A percentile compares a stretch with the other conserved stretches of the same genome.
phyloP scores from a whole-genome alignment of 2,113 vertebrate genomes.

The Cynocephalus volans region DNA sequence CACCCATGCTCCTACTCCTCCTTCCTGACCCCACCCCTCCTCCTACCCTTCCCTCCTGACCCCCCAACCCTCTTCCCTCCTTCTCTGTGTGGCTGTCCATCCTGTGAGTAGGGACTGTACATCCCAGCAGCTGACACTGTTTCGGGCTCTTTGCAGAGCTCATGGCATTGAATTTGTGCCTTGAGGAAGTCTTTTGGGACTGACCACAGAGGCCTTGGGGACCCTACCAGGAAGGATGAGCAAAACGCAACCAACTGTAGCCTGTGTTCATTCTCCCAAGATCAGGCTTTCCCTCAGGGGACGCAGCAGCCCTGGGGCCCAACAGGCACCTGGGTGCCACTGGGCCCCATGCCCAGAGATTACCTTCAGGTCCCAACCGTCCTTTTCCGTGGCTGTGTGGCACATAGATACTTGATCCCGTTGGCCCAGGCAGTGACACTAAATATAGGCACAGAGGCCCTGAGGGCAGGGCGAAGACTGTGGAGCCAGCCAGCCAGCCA shows the following conservation, averaged over 20 bases:
- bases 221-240: fast-evolving
- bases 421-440: not conserved
- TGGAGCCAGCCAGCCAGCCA: not conserved
- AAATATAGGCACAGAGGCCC: constrained; percentile 50
- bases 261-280: not conserved
- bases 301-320: fast-evolving
- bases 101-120: not conserved
- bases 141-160: not conserved
- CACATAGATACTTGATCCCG: constrained; percentile 41
- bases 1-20: not conserved
- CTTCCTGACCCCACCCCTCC: fast-evolving
- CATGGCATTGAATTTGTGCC: not conserved
- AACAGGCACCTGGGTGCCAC: not conserved
- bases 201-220: fast-evolving
- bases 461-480: not conserved
- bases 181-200: not conserved
- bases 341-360: not conserved
- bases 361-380: fast-evolving
- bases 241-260: fast-evolving
- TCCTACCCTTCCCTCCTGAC: too few species aligned
- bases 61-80: fast-evolving
- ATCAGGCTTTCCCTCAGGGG: not conserved
- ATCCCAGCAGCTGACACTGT: not conserved
- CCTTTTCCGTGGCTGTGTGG: not conserved
- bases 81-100: too few species aligned